Base-by-base conservation (phyloP, 2,888 invertebrate species). In the Hylaea fasciaria region DNA sequence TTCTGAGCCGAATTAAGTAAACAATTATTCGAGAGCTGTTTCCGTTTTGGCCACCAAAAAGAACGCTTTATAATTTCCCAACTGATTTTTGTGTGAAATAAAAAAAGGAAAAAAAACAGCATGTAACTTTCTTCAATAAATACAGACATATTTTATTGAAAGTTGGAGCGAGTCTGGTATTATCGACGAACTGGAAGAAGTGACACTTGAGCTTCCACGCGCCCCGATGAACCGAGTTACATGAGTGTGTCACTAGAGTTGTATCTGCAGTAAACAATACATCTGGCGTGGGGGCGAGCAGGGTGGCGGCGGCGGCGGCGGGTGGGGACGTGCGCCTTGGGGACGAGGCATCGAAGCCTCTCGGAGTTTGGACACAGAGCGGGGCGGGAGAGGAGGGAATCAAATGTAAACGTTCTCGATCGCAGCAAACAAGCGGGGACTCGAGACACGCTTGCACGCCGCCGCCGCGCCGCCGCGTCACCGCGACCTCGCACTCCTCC, bases 371-470 rank as follows among this genome's bases (percentile, higher is more conserved):
- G 76, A 73, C 74, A 73, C 70, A 57, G 48, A 63, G 65, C 62
- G 67, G 69, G 67, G 66, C 61, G 69, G 63, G 69, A 62, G 66
- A 54, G 60, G 64, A 72, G 72, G 73, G 80, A 80, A 81, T 78
- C n/a, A 79, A 80, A 78, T 75, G 73, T 77, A 74, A 78, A 68
- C 70, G 72, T 69, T 71, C 65, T 65, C 71, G 73, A 76, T 73
- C 71, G 71, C 69, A 73, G 73, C 72, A 80, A 79, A 77, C 73
- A 77, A 70, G 66, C 66, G 62, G 54, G 53, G 53, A 62, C 49
- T 57, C 54, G 51, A 61, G 51, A 61, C 49, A 44, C 64, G 55
- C 46, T 43, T 48, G 62, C 57, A 17, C 52, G 62, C 66, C 43
- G n/a, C 47, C 29, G 22, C 41, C n/a, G n/a, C n/a, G n/a, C 51